Evolutionary conservation across 2,797 vertebrate species (phyloP).

Genomic region (Zalophus californianus): DNA sequence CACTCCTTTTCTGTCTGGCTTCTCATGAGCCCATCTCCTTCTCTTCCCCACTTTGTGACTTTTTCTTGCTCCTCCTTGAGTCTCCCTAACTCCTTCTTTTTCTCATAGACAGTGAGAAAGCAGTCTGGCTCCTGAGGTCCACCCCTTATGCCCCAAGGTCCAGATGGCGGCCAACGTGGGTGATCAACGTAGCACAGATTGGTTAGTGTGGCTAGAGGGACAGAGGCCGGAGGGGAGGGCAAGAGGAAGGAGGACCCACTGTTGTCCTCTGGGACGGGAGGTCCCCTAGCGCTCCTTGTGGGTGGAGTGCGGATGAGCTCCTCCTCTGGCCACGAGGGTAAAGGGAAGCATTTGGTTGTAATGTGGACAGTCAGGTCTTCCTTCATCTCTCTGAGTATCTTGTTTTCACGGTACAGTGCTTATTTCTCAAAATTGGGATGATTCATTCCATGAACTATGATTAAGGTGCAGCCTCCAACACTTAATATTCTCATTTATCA

Average conservation of each 20-base stretch:
- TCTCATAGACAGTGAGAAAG: slow-evolving; percentile 56
- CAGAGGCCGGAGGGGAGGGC: background rate
- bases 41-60: background rate
- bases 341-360: background rate
- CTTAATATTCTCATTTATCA: background rate
- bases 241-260: background rate
- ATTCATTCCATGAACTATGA: background rate
- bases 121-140: slow-evolving; percentile 69
- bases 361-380: background rate
- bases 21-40: background rate
- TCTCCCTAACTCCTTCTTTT: background rate
- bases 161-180: slow-evolving; percentile 86
- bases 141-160: slow-evolving; percentile 65
- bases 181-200: slow-evolving; percentile 83
- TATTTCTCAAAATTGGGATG: background rate
- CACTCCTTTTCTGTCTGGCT: background rate
- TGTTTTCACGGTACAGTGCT: background rate
- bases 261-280: background rate
- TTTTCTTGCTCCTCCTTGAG: background rate
- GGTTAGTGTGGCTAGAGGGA: slow-evolving; percentile 74
- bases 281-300: accelerated
- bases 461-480: no score
- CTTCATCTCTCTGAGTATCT: background rate
- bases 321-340: background rate
- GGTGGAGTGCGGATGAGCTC: no score